Evolutionary conservation across 1,140 invertebrate genomes (phyloP).

Genomic region (Parasteatoda tepidariorum): DNA sequence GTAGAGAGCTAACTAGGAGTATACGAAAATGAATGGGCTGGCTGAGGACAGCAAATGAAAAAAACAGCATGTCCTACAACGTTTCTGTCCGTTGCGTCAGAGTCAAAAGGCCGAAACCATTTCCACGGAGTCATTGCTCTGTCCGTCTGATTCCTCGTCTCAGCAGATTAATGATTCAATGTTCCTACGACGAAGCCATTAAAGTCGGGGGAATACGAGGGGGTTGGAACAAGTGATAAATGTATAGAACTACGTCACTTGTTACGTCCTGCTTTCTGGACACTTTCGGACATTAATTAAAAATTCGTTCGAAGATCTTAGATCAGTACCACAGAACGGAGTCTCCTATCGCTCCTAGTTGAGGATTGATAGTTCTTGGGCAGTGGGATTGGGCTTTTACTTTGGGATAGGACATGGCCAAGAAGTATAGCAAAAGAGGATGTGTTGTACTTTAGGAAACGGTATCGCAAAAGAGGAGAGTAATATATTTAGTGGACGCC

Average conservation of each 20-base stretch:
- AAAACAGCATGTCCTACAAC: not conserved
- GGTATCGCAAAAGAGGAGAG: conserved; percentile 1
- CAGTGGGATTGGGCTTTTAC: not conserved
- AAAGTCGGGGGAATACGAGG: not conserved
- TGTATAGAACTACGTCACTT: conserved; percentile 10
- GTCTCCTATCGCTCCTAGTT: not conserved
- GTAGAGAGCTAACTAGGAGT: not conserved
- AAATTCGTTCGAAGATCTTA: conserved; percentile 27
- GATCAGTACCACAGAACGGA: not conserved
- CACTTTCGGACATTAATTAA: conserved; percentile 40
- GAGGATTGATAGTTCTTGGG: conserved; percentile 19
- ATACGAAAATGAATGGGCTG: not conserved
- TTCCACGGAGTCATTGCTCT: conserved; percentile 6
- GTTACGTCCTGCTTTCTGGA: conserved; percentile 14
- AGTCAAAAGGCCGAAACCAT: conserved; percentile 23
- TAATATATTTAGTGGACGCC: not conserved
- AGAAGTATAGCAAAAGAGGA: not conserved
- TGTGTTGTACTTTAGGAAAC: conserved; percentile 1
- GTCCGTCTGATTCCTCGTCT: conserved; percentile 2
- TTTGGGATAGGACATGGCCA: not conserved
- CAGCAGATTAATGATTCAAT: conserved; percentile 15
- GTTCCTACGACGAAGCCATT: conserved; percentile 11
- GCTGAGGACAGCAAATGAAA: not conserved
- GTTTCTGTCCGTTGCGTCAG: not conserved
- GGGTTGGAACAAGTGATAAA: conserved; percentile 26